Evolutionary conservation across 2,113 vertebrate species (phyloP).

Genomic region (Xyliphius kryptos): DNA sequence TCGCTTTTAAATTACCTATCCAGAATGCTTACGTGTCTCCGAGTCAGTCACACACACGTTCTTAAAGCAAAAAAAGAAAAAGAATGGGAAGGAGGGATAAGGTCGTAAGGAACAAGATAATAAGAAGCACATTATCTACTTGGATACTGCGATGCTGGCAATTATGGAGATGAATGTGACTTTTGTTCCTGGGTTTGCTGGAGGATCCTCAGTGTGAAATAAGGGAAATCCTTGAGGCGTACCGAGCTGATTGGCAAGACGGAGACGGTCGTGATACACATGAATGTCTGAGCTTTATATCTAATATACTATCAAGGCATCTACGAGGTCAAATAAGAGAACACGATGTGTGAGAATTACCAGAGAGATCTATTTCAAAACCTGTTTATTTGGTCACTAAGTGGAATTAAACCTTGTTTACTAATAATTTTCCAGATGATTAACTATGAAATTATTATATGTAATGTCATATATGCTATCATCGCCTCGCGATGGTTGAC

Average conservation of each 20-base stretch:
- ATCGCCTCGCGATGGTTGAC: no score
- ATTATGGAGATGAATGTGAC: slow-evolving; percentile 65
- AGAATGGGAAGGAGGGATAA: neutral
- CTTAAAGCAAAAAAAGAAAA: slow-evolving; percentile 55
- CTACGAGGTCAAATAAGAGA: no score
- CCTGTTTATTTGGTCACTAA: no score
- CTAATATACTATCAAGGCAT: no score
- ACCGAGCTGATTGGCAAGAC: slow-evolving; percentile 45
- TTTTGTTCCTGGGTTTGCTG: slow-evolving; percentile 52
- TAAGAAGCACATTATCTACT: slow-evolving; percentile 62
- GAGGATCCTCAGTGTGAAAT: slow-evolving; percentile 49
- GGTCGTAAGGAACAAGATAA: slow-evolving; percentile 34
- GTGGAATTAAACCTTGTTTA: no score
- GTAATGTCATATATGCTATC: no score
- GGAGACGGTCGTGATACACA: no score
- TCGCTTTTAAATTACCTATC: slow-evolving; percentile 99
- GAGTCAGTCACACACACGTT: slow-evolving; percentile 86
- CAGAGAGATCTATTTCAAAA: no score
- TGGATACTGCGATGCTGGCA: slow-evolving; percentile 48
- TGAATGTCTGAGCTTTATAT: slow-evolving; percentile 15
- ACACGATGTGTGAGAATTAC: no score
- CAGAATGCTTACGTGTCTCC: slow-evolving; percentile 87
- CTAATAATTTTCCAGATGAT: no score
- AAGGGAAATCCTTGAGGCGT: slow-evolving; percentile 36
- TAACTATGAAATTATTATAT: no score